Percentiles rank a stretch among this genome's conserved stretches.
These are phyloP conservation scores for Aleiodes sp. DNA, from an alignment of 1,140 invertebrate genomes.

Conservation along the genomic window DNA sequence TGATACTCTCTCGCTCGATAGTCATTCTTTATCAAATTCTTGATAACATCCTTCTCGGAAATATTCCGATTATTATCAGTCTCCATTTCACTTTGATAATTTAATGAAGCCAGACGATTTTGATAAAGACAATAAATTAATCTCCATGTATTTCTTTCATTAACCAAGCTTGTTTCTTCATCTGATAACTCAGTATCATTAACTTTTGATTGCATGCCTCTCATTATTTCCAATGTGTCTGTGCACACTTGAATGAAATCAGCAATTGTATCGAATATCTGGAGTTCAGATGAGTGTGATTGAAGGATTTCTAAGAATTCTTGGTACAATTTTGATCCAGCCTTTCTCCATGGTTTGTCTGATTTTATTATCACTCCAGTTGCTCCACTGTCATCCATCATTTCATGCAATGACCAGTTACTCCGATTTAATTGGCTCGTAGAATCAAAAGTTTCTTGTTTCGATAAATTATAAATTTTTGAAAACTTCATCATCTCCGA, in stretches of 20 bases:
- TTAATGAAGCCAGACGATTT: conserved; percentile 70
- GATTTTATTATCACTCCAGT: conserved; percentile 64
- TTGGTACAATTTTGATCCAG: conserved; percentile 67
- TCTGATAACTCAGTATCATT: conserved; percentile 63
- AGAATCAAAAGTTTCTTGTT: conserved; percentile 48
- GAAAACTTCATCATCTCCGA: neutral
- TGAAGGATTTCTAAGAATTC: conserved; percentile 72
- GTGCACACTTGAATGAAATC: conserved; percentile 69
- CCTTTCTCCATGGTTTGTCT: conserved; percentile 63
- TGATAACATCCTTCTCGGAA: conserved; percentile 73
- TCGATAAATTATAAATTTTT: conserved; percentile 23
- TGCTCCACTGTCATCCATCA: conserved; percentile 60
- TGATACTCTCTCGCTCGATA: conserved; percentile 79
- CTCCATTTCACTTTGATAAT: conserved; percentile 63
- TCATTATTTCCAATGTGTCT: conserved; percentile 65
- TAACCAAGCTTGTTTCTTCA: conserved; percentile 68
- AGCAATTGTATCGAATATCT: conserved; percentile 69
- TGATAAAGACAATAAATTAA: conserved; percentile 82
- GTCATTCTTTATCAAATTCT: conserved; percentile 73
- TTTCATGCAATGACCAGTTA: conserved; percentile 53
- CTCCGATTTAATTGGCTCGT: conserved; percentile 36
- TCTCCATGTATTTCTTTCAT: conserved; percentile 89
- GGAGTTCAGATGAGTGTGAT: conserved; percentile 60
- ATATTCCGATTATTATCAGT: conserved; percentile 56
- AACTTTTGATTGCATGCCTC: conserved; percentile 67